Evolutionary conservation across 2,888 invertebrate genomes (phyloP), one percentile per base, ranked within the genome.

Genomic region (Cancer borealis): DNA sequence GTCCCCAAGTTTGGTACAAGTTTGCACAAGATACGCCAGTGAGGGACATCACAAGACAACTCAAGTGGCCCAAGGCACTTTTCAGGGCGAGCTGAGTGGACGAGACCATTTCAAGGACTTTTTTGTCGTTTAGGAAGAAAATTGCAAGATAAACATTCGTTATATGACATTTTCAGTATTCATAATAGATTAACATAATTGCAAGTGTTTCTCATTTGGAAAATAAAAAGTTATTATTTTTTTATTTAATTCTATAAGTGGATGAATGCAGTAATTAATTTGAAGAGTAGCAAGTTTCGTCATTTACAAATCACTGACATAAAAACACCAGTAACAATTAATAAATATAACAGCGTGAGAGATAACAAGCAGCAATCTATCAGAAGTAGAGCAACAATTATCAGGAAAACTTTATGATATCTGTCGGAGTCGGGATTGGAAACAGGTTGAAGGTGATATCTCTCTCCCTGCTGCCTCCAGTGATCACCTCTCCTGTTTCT

Each of bases 401-500:
- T 84, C 14, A 17, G 30, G 39, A 39, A 84, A 84, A 14, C 84
- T 30, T 84, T 30, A 17, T 30, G 84, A 6, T 14, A 84, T 84
- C 39, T 39, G 84, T 12, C 39, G 39, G 84, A 39, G 12, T 17
- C 84, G 6, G 17, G 26, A 10, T 14, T 3, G 39, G 39, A 84
- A 39, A 39, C 84, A 84, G 2, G 39, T 84, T 84, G 14, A 84
- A 84, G 84, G 39, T 84, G 84, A 84, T 93, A 21, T 47, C 93
- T 79, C 90, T 89, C 90, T 90, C 73, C 45, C 73, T 79, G 47
- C 73, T 79, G 47, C n/a, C 90, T 79, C 93, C 84, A 30, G 84
- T 30, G 10, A 12, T 84, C 84, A 84, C 84, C 84, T 39, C 39
- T 26, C 10, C 84, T 84, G 10, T 39, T 79, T n/a, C 39, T 12